Evolutionary conservation across 2,113 vertebrate genomes (phyloP).

Genomic region (Podarcis cretensis): DNA sequence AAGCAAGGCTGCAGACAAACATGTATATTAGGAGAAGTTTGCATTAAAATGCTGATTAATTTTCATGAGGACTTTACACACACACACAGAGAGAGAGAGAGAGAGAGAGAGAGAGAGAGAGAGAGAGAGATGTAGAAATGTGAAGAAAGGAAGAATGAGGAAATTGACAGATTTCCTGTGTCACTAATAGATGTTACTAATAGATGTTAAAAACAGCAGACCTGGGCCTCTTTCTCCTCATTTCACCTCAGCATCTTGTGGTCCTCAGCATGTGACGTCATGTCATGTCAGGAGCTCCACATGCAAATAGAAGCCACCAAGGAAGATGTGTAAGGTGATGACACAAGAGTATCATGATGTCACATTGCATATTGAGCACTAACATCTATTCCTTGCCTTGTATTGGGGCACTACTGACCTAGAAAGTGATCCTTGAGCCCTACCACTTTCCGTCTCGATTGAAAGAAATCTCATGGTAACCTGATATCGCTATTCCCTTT

Average conservation of each 20-base stretch:
- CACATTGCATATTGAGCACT: background rate
- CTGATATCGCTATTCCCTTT: slow-evolving; percentile 61
- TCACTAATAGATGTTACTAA: too few relatives aligned
- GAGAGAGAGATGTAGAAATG: too few relatives aligned
- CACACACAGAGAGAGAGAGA: too few relatives aligned
- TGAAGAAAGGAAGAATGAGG: too few relatives aligned
- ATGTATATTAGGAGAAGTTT: too few relatives aligned
- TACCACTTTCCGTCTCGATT: background rate
- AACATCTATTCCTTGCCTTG: background rate
- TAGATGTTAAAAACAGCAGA: background rate
- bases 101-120: too few relatives aligned
- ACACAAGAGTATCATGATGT: too few relatives aligned
- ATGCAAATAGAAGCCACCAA: background rate
- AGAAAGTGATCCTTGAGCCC: slow-evolving; percentile 49
- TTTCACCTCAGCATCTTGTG: background rate
- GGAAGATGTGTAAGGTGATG: background rate
- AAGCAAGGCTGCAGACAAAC: too few relatives aligned
- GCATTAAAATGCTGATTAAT: too few relatives aligned
- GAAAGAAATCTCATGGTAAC: slow-evolving; percentile 58
- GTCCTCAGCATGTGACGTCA: background rate
- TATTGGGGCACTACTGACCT: background rate
- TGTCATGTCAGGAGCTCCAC: too few relatives aligned
- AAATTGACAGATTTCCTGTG: too few relatives aligned
- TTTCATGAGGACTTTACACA: too few relatives aligned
- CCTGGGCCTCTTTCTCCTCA: background rate